Evolutionary conservation across 1,140 invertebrate genomes (phyloP), one percentile per base, ranked within the genome.

Genomic region (Polypedilum vanderplanki): DNA sequence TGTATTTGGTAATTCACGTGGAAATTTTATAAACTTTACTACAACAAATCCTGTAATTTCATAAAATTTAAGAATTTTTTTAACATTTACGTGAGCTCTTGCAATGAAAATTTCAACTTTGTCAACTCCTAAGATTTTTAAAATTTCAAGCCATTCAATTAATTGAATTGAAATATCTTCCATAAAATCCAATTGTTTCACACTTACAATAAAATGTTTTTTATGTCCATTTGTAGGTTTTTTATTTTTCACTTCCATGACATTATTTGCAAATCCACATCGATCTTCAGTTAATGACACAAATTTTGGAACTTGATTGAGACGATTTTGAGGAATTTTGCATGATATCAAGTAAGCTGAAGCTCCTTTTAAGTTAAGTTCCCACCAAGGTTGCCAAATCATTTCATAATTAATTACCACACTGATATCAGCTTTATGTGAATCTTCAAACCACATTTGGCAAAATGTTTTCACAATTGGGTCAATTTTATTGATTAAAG

Each of bases 231-330:
- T 70, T 70, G 20, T 70, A 2, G 65, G 65, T 22, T 1, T 70
- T 18, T 70, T 70, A 20, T 20, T 20, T 2, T 5, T 20, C 1
- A 70, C 17, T 70, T 74, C 64, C 41, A 73, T 41, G 64, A 15
- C 41, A 73, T 76, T 76, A 74, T 24, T 75, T 74, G 17, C 12
- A 12, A 41, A 73, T 18, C 73, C 20, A 64, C 74, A 22, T 1
- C 33, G 3, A 18, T 40, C 4, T 74, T 74, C 73, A 8, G 33
- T 24, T 15, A 74, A 17, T 74, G 73, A 74, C 3, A 74, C 73
- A 74, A 18, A 74, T 74, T 40, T 3, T 15, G 73, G 73, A 0
- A 74, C 40, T 22, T 40, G 10, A 1, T 18, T 18, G 4, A 5
- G 0, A n/a, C 10, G 9, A 3, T 22, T 8, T 8, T 40, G 8